These are phyloP conservation scores for Pardosa pseudoannulata DNA, from an alignment of 2,888 invertebrate genomes.

Conservation along the genomic window DNA sequence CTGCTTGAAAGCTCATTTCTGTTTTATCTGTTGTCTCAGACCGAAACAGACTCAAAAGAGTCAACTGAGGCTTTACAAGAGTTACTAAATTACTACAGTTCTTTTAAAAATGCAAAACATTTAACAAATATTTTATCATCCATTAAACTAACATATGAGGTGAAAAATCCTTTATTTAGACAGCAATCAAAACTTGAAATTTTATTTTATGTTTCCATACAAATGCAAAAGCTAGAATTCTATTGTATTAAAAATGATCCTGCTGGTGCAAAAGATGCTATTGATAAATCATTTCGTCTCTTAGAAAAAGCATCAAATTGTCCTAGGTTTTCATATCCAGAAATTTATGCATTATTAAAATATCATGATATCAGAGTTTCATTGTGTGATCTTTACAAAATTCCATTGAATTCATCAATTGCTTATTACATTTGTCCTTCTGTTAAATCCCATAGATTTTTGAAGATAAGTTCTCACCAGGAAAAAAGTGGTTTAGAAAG, in stretches of 20 bases:
- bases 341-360: conserved; percentile 28
- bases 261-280: background rate
- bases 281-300: conserved; percentile 18
- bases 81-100: conserved; percentile 18
- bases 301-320: conserved; percentile 5
- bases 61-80: conserved; percentile 24
- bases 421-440: conserved; percentile 33
- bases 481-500: background rate
- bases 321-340: conserved; percentile 28
- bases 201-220: background rate
- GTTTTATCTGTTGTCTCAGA: background rate
- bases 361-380: conserved; percentile 35
- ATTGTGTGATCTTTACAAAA: conserved; percentile 16
- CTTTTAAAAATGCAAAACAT: conserved; percentile 5
- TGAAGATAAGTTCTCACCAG: conserved; percentile 1
- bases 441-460: background rate
- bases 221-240: background rate
- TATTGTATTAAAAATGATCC: background rate
- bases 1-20: conserved; percentile 26
- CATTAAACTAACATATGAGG: background rate
- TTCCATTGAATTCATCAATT: conserved; percentile 20
- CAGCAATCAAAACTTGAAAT: conserved; percentile 26
- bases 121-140: conserved; percentile 4
- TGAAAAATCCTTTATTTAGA: background rate
- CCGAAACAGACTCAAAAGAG: background rate